These are phyloP conservation scores for Aricia agestis DNA, from an alignment of 1,140 invertebrate species.

Conservation along the genomic window DNA sequence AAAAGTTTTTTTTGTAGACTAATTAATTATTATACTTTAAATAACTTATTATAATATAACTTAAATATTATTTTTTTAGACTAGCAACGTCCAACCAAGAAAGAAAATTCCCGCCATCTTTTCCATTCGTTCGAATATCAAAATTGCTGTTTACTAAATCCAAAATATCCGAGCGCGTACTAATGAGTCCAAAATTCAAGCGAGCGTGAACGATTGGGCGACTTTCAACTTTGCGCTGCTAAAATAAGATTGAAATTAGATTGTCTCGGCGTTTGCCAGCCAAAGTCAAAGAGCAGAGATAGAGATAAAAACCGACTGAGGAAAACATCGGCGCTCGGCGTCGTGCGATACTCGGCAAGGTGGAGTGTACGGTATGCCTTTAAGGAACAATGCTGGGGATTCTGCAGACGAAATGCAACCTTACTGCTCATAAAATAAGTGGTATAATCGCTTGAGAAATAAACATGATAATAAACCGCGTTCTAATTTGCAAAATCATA, in stretches of 20 bases:
- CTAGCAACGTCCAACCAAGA: conserved; percentile 9
- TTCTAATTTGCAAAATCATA: conserved; percentile 35
- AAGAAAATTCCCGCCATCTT: conserved; percentile 21
- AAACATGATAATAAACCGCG: conserved; percentile 16
- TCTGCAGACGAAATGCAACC: conserved; percentile 19
- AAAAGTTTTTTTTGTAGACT: too few relatives aligned
- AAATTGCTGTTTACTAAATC: conserved; percentile 57
- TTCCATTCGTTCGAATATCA: conserved; percentile 44
- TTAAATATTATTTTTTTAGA: not conserved
- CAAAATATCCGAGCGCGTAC: conserved; percentile 59
- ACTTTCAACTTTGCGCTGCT: conserved; percentile 41
- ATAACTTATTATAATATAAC: too few relatives aligned
- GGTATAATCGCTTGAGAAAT: conserved; percentile 16
- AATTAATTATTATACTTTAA: not conserved
- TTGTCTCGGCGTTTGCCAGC: conserved; percentile 35
- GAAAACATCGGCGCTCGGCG: conserved; percentile 52
- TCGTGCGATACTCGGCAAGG: conserved; percentile 39
- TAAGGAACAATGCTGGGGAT: conserved; percentile 22
- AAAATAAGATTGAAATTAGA: conserved; percentile 34
- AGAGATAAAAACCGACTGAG: conserved; percentile 64
- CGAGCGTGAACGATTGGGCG: conserved; percentile 29
- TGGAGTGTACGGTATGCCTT: conserved; percentile 27
- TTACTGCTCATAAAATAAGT: not conserved
- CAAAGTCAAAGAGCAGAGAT: conserved; percentile 70
- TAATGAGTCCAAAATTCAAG: conserved; percentile 66